Evolutionary conservation across 2,888 invertebrate genomes (phyloP).

Genomic region (Brenthis hecate): DNA sequence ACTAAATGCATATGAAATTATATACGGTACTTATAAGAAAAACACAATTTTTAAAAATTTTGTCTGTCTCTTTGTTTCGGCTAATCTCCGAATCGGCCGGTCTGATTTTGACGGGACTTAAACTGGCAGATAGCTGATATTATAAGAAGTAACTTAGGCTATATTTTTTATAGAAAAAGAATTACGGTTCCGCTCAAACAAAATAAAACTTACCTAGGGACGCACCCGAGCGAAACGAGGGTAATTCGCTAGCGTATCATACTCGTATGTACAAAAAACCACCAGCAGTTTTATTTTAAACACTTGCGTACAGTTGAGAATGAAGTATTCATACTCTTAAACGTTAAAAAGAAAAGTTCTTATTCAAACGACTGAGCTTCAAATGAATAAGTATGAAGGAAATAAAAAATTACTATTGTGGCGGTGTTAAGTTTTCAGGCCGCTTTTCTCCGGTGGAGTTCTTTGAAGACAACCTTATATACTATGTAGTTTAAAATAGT

Average conservation of each 20-base stretch:
- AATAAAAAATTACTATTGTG: conserved; percentile 25
- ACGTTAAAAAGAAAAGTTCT: conserved; percentile 23
- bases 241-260: background rate
- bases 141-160: too few species aligned
- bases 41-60: too few species aligned
- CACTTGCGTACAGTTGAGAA: conserved; percentile 24
- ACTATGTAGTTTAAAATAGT: background rate
- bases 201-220: too few species aligned
- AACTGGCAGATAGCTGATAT: too few species aligned
- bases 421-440: conserved; percentile 14
- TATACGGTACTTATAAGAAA: too few species aligned
- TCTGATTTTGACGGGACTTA: too few species aligned
- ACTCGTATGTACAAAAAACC: background rate
- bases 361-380: conserved; percentile 20
- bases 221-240: background rate
- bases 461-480: background rate
- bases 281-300: conserved; percentile 13
- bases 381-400: conserved; percentile 26
- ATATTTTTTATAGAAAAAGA: too few species aligned
- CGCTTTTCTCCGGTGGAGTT: background rate
- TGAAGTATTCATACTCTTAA: conserved; percentile 21
- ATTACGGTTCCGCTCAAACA: too few species aligned
- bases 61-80: too few species aligned
- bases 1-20: too few species aligned
- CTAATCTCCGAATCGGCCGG: too few species aligned